These are phyloP conservation scores for Agrotis clavis DNA, from an alignment of 2,888 invertebrate genomes.

Conservation along the genomic window DNA sequence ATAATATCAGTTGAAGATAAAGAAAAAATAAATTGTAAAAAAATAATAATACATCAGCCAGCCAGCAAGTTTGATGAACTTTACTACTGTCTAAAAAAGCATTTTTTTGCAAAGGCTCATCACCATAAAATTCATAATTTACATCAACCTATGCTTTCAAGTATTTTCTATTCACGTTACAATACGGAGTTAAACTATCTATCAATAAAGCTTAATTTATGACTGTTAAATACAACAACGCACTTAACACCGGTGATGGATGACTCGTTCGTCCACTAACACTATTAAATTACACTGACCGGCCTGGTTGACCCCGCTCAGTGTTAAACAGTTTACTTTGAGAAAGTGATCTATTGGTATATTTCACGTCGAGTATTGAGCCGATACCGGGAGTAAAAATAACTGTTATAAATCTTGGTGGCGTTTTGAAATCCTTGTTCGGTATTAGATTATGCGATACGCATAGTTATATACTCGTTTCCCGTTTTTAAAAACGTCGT, in stretches of 20 bases:
- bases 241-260: constrained; percentile 55
- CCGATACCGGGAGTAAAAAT: constrained; percentile 1
- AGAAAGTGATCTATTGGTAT: constrained; percentile 43
- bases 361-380: constrained; percentile 16
- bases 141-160: background rate
- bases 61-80: background rate
- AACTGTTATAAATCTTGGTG: constrained; percentile 22
- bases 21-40: too few species aligned
- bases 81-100: too few species aligned
- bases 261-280: constrained; percentile 37
- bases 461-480: too few species aligned
- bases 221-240: constrained; percentile 47
- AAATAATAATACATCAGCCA: background rate
- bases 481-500: too few species aligned
- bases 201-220: constrained; percentile 58
- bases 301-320: constrained; percentile 44
- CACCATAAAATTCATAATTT: background rate
- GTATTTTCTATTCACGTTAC: background rate
- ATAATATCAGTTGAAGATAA: background rate
- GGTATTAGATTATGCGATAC: too few species aligned
- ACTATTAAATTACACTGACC: constrained; percentile 52
- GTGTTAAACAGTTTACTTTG: constrained; percentile 27
- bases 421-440: constrained; percentile 14
- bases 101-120: background rate
- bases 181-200: constrained; percentile 28